Conservation (phyloP, 2,888 invertebrate genomes). For the Salticus scenicus region DNA sequence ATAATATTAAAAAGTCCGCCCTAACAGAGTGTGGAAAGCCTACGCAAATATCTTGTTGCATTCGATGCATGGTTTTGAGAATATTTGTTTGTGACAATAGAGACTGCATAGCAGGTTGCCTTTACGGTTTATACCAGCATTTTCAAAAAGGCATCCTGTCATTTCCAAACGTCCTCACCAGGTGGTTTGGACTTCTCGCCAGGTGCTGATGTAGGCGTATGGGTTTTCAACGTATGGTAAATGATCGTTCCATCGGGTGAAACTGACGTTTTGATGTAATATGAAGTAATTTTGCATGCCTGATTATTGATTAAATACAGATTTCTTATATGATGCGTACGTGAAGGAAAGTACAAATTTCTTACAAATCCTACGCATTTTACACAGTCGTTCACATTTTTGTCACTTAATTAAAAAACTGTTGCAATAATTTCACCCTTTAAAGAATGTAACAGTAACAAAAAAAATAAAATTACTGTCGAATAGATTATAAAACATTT, state of each 20-base stretch:
- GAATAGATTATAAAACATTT: too few relatives aligned
- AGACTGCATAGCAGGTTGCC: conserved; percentile 34
- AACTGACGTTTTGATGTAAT: too few relatives aligned
- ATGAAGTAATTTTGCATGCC: too few relatives aligned
- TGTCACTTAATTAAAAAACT: too few relatives aligned
- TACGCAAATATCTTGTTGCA: conserved; percentile 49
- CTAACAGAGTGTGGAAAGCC: conserved; percentile 16
- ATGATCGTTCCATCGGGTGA: neutral
- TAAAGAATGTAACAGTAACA: too few relatives aligned
- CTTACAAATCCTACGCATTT: too few relatives aligned
- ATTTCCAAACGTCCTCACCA: conserved; percentile 57
- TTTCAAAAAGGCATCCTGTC: conserved; percentile 43
- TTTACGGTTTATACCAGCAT: neutral
- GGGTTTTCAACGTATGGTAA: neutral
- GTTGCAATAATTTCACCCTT: too few relatives aligned
- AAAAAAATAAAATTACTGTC: too few relatives aligned
- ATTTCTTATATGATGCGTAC: too few relatives aligned
- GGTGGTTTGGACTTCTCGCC: conserved; percentile 47
- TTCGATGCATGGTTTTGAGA: conserved; percentile 23
- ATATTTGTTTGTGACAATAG: conserved; percentile 25
- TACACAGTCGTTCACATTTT: too few relatives aligned
- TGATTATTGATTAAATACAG: too few relatives aligned
- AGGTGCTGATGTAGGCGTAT: conserved; percentile 17
- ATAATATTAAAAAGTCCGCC: conserved; percentile 16
- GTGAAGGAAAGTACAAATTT: too few relatives aligned